Evolutionary conservation across 2,888 invertebrate genomes (phyloP), one percentile per base, ranked within the genome.

Genomic region (Chloroclysta siterata): DNA sequence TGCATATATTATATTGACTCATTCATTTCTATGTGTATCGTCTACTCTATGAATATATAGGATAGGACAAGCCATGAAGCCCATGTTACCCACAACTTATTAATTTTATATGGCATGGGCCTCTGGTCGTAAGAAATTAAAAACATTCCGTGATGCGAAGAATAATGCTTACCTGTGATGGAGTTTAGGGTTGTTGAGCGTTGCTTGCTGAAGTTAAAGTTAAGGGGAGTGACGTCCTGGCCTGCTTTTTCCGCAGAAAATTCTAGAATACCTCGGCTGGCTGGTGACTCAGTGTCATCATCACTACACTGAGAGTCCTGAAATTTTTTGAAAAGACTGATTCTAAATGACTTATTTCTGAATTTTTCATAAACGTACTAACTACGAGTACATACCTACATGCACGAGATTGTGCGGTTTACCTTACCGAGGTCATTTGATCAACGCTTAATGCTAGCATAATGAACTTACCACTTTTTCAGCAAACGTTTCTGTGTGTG

Each of bases 191-290:
- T 95, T 13, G 96, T 95, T 67, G 95, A 95, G 71, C 95, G 89
- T 73, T 95, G 94, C 79, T 95, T 95, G 73, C 95, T 95, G 80
- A 97, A 97, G 79, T 96, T 95, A 74, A 97, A 94, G 85, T 97
- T 97, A 70, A 97, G 94, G 0, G 97, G 97, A 1, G 97, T 97
- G 60, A 97, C 96, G 81, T 98, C 97, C 79, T 95, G 96, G 0
- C 97, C 97, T 0, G 97, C 97, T 82, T 97, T 97, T 70, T 97
- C 96, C 0, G 98, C 96, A 28, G 96, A 95, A 87, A 98, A 97
- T 85, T 98, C 97, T 58, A 98, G 87, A 74, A 96, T 96, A 48
- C 96, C 96, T 66, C 96, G 95, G 60, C 96, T 95, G 1, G 88
- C 85, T 1, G 93, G 92, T 0, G 92, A 90, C 66, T 93, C 93